Evolutionary conservation across 2,113 vertebrate species (phyloP).

Genomic region (Ammodramus savannarum): DNA sequence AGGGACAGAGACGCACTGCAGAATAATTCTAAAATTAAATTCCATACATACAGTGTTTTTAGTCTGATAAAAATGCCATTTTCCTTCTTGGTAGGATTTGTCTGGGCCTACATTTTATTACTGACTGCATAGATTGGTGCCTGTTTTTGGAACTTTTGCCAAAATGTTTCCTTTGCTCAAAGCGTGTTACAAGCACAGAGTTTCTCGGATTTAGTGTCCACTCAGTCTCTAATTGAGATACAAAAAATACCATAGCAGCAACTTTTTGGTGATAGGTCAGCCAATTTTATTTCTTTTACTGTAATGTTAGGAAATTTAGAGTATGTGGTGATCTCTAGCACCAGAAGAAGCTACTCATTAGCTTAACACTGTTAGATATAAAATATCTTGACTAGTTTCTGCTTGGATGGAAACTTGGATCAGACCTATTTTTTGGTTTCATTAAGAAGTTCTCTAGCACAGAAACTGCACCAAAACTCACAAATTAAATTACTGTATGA

Average conservation of each 20-base stretch:
- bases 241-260: neutral
- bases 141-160: neutral
- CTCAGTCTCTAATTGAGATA: neutral
- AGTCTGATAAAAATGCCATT: neutral
- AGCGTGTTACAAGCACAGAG: neutral
- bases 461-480: neutral
- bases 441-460: neutral
- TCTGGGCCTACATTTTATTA: neutral
- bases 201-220: neutral
- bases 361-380: neutral
- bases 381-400: neutral
- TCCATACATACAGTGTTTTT: neutral
- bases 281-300: neutral
- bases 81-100: neutral
- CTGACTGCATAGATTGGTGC: neutral
- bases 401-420: neutral
- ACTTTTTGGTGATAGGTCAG: neutral
- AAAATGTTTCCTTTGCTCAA: neutral
- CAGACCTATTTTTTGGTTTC: neutral
- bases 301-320: neutral
- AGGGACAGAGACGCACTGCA: neutral
- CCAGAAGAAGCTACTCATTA: neutral
- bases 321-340: neutral
- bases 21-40: neutral
- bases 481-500: neutral